These are phyloP conservation scores for Metacarcinus magister DNA, from an alignment of 2,888 invertebrate species.

Conservation along the genomic window DNA sequence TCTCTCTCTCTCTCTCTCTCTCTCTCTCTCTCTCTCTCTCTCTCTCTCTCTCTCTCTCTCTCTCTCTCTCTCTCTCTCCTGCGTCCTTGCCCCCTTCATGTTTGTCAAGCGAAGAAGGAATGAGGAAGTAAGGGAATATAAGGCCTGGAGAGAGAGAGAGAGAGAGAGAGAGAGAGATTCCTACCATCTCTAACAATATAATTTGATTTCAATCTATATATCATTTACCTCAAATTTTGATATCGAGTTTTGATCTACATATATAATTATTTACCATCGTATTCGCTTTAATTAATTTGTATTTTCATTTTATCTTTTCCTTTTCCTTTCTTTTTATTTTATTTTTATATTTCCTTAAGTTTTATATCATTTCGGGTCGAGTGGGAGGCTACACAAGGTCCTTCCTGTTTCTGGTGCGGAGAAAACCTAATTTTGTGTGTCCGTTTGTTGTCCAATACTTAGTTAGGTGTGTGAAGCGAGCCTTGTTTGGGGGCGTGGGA, in stretches of 20 bases:
- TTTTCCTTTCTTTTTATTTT: too few species aligned
- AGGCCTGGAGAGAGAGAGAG: too few species aligned
- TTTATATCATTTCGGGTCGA: too few species aligned
- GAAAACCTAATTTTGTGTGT: not conserved
- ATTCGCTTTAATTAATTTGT: too few species aligned
- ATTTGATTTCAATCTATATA: too few species aligned
- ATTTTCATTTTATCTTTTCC: too few species aligned
- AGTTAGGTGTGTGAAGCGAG: not conserved
- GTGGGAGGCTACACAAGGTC: not conserved
- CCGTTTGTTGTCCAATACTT: conserved; percentile 15
- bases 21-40: conserved; percentile 64
- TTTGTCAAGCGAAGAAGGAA: not conserved
- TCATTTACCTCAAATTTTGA: too few species aligned
- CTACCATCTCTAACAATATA: too few species aligned
- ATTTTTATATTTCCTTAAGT: too few species aligned
- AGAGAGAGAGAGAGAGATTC: conserved; percentile 43
- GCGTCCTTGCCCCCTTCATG: not conserved
- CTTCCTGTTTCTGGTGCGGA: not conserved
- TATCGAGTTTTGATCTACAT: too few species aligned
- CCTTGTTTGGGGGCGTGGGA: not conserved
- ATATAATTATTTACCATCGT: too few species aligned
- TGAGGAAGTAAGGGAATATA: not conserved
- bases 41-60: conserved; percentile 65
- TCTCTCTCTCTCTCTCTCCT: conserved; percentile 56
- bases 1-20: conserved; percentile 59